phyloP scores from a whole-genome alignment of 2,797 vertebrate species.

The Darevskia mixta region DNA sequence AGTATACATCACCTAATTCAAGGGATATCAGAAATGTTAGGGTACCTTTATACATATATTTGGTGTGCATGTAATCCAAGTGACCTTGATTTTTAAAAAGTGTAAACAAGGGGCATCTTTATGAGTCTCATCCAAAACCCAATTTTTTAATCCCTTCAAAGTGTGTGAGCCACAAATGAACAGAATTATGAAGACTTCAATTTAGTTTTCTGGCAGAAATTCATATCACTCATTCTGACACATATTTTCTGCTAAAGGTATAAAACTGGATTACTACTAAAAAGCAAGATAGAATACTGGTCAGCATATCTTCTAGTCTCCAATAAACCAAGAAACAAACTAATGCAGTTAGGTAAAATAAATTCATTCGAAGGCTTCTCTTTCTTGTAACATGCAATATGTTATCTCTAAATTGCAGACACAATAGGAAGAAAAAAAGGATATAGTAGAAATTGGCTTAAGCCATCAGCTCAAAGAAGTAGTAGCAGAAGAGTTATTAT shows the following conservation, averaged over 20 bases:
- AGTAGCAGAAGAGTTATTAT: slow-evolving; percentile 39
- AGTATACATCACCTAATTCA: neutral
- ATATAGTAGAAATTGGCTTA: slow-evolving; percentile 45
- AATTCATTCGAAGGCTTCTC: slow-evolving; percentile 27
- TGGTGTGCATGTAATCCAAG: neutral
- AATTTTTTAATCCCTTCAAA: slow-evolving; percentile 1
- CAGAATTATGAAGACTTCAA: slow-evolving; percentile 31
- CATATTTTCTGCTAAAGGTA: slow-evolving; percentile 32
- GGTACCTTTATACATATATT: neutral
- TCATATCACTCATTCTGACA: slow-evolving; percentile 17
- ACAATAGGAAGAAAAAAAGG: slow-evolving; percentile 44
- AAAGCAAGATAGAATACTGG: neutral
- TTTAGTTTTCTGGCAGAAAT: slow-evolving; percentile 29
- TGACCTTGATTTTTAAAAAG: neutral
- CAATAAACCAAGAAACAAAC: slow-evolving; percentile 36
- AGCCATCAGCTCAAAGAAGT: slow-evolving; percentile 49
- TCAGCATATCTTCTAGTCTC: neutral
- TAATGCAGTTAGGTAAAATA: slow-evolving; percentile 26
- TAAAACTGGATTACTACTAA: neutral
- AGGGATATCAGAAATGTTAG: neutral
- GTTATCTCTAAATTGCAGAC: slow-evolving; percentile 57
- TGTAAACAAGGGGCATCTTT: neutral
- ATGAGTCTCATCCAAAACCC: neutral
- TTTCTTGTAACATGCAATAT: slow-evolving; percentile 46
- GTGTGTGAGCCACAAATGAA: neutral